Conservation (phyloP, 2,888 invertebrate genomes). For the Prosopocoilus inquinatus region DNA sequence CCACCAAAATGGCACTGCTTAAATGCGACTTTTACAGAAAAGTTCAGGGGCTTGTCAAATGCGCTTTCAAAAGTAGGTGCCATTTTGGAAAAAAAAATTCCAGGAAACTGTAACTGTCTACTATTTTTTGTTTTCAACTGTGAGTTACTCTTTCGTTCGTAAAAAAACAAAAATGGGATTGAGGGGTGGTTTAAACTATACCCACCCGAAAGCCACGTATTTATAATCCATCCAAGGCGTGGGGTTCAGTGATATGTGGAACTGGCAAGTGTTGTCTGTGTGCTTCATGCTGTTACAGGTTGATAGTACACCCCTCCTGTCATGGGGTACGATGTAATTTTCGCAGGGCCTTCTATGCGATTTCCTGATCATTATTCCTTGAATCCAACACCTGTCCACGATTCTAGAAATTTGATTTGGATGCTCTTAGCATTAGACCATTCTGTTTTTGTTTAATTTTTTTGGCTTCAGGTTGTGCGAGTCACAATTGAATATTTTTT, state of each 20-base stretch:
- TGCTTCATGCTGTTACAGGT: slow-evolving; percentile 70
- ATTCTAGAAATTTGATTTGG: slow-evolving; percentile 55
- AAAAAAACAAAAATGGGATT: too few relatives aligned
- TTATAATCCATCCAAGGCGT: slow-evolving; percentile 69
- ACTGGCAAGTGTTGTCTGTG: slow-evolving; percentile 66
- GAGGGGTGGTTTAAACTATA: background rate
- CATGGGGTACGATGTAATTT: slow-evolving; percentile 64
- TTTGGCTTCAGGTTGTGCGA: too few relatives aligned
- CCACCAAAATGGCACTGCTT: too few relatives aligned
- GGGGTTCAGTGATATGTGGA: slow-evolving; percentile 65
- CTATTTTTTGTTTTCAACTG: too few relatives aligned
- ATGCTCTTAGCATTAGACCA: too few relatives aligned
- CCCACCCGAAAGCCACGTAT: slow-evolving; percentile 71
- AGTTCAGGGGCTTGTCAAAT: too few relatives aligned
- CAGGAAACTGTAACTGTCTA: too few relatives aligned
- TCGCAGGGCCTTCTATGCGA: slow-evolving; percentile 57
- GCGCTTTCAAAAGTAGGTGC: too few relatives aligned
- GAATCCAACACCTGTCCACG: slow-evolving; percentile 69
- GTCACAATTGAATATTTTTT: too few relatives aligned
- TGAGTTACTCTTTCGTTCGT: background rate
- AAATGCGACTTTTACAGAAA: too few relatives aligned
- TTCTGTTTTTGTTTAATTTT: background rate
- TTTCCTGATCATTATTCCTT: slow-evolving; percentile 60
- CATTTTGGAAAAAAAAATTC: too few relatives aligned
- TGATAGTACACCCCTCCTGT: slow-evolving; percentile 66